Evolutionary conservation across 2,113 vertebrate genomes (phyloP), one percentile per base, ranked within the genome.

Genomic region (Himantopus leucocephalus): DNA sequence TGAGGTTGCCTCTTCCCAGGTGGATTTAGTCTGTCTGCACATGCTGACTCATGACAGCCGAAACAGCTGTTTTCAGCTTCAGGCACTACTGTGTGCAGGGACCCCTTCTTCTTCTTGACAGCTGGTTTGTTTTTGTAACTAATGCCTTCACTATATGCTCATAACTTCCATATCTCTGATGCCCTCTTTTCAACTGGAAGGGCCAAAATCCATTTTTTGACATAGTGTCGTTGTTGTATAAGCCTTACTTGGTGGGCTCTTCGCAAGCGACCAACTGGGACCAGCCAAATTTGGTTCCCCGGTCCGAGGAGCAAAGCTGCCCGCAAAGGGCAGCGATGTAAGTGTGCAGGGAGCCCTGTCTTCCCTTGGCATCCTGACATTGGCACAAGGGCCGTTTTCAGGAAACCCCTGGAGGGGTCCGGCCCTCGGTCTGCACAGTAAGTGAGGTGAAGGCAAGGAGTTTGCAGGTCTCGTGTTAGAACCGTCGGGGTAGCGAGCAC

Each of bases 61-160:
- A 97, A 95, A 87, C 96, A 97, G 97, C 97, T 97, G 95, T 97
- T 97, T 97, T 90, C 97, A 92, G 96, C 95, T 97, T 89, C 96
- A 97, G 94, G 97, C 95, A 95, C 96, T 97, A 95, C 95, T 97
- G 96, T 97, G 95, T 95, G 95, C 91, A 94, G 95, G 94, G 96
- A 96, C 95, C 94, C 94, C 95, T 96, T 96, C 94, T 96, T 95
- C 96, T 96, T 92, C 89, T 79, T 97, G 96, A 96, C 97, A 97
- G 95, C 94, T 96, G 95, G 97, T 97, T 97, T 97, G 94, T 96
- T 96, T 97, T 96, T 94, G 5, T 92, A 97, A 91, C 94, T 97
- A 97, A 96, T 96, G 90, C 94, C 94, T 97, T 94, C 93, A 66
- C 92, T 96, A 56, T 94, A 92, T 87, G 92, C 95, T 96, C 95